Percentiles rank a stretch among this genome's conserved stretches.
Evolutionary conservation across 2,888 invertebrate species (phyloP).

Genomic region (Protonemura montana): DNA sequence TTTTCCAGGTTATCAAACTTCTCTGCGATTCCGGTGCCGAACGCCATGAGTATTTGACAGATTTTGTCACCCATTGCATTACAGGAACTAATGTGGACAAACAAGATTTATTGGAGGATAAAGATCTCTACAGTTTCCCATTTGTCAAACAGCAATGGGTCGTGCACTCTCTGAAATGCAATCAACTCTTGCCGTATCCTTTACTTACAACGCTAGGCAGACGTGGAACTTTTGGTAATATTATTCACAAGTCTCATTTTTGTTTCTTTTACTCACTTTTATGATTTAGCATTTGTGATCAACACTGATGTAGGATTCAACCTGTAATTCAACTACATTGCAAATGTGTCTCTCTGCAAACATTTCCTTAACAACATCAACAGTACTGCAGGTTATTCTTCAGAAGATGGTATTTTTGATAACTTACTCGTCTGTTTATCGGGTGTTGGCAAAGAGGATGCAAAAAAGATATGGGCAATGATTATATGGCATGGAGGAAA

Average conservation of each 20-base stretch:
- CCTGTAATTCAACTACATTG: conserved; percentile 52
- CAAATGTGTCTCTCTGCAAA: conserved; percentile 63
- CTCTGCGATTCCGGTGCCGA: conserved; percentile 89
- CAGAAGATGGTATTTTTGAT: conserved; percentile 72
- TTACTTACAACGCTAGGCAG: conserved; percentile 39
- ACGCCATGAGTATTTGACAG: conserved; percentile 85
- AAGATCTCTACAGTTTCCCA: conserved; percentile 92
- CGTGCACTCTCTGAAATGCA: conserved; percentile 66
- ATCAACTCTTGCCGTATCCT: conserved; percentile 67
- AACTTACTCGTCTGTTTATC: conserved; percentile 79
- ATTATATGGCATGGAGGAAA: conserved; percentile 87
- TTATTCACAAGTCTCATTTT: conserved; percentile 24
- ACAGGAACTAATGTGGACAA: conserved; percentile 86
- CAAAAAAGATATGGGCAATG: conserved; percentile 81
- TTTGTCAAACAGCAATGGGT: conserved; percentile 91
- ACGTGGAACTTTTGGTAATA: not conserved
- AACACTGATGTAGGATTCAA: too few relatives aligned
- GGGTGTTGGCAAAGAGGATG: conserved; percentile 76
- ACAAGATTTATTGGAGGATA: conserved; percentile 87
- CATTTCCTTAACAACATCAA: conserved; percentile 55
- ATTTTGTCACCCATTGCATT: conserved; percentile 92
- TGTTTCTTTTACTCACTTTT: conserved; percentile 36
- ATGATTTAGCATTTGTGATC: too few relatives aligned
- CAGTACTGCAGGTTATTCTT: conserved; percentile 78
- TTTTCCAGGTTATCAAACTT: conserved; percentile 75